Conservation (phyloP, 2,113 vertebrate genomes). For the Seriola rivoliana region DNA sequence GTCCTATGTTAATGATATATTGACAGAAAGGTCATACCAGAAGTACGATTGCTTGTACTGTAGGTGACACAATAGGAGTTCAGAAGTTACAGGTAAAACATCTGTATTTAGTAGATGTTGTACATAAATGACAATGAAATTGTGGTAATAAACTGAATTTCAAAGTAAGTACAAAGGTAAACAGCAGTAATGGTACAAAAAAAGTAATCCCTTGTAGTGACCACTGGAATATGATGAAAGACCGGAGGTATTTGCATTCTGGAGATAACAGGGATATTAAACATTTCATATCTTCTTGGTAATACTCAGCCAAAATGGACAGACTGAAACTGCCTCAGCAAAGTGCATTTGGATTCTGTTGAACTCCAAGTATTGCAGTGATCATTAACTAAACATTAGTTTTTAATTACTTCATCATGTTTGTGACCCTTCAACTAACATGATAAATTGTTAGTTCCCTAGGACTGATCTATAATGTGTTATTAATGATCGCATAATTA, state of each 20-base stretch:
- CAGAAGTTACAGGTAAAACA: not conserved
- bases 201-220: not conserved
- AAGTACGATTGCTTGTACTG: not conserved
- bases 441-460: slow-evolving; percentile 57
- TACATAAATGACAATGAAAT: not conserved
- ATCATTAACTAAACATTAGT: slow-evolving; percentile 67
- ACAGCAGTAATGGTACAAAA: not conserved
- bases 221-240: not conserved
- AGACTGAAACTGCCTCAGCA: slow-evolving; percentile 1
- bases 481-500: slow-evolving; percentile 72
- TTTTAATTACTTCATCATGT: slow-evolving; percentile 65
- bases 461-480: slow-evolving; percentile 66
- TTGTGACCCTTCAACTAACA: slow-evolving; percentile 59
- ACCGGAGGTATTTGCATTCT: not conserved
- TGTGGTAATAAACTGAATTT: not conserved
- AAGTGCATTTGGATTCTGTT: slow-evolving; percentile 1
- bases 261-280: not conserved
- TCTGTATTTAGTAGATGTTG: not conserved
- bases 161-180: not conserved
- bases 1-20: not conserved
- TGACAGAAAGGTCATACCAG: not conserved
- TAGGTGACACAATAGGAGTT: not conserved
- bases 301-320: not conserved
- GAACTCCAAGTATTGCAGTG: slow-evolving; percentile 39
- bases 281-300: slow-evolving; percentile 11